Evolutionary conservation across 2,888 invertebrate species (phyloP), one percentile per base, ranked within the genome.

Genomic region (Tipula vernalis): DNA sequence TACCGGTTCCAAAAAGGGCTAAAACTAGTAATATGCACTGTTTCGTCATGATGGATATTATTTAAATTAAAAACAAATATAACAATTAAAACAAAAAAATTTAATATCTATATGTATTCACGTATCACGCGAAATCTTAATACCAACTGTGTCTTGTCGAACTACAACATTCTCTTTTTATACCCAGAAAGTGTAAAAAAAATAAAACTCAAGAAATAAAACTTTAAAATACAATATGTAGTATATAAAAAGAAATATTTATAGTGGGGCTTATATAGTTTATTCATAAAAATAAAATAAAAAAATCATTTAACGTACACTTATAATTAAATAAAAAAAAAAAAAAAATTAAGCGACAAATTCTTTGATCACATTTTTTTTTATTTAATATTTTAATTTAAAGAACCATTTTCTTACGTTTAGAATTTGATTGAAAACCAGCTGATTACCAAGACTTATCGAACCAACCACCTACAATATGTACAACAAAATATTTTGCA

Each of bases 1-100:
- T 94, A 94, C 94, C 94, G 93, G 94, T 93, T 93, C 94, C 94
- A 92, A 92, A 92, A 88, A 94, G 93, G 93, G 94, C 94, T 92
- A 94, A 93, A 91, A 94, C 93, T 92, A 94, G 90, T 89, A 92
- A 89, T 89, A 92, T 88, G 90, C 91, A 91, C 90, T 90, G 91
- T 89, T 91, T 91, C 91, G 91, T 92, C 84, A 84, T 84, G 84
- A 84, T 84, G 84, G 8, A 39, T 84, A 36, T 84, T 36, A 84
- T 39, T 84, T 84, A 84, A 84, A 39, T 84, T 15, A 84, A 84
- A 36, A 84, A 84, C 36, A 41, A 51, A 6, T 84, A 88, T 28
- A 87, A 42, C 86, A 83, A 28, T 39, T 39, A 57, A 86, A 57
- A 87, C 42, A 87, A 86, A 83, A 47, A 86, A 83, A 57, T 83